Evolutionary conservation across 2,888 invertebrate species (phyloP).

Genomic region (Sarcophaga rosellei): DNA sequence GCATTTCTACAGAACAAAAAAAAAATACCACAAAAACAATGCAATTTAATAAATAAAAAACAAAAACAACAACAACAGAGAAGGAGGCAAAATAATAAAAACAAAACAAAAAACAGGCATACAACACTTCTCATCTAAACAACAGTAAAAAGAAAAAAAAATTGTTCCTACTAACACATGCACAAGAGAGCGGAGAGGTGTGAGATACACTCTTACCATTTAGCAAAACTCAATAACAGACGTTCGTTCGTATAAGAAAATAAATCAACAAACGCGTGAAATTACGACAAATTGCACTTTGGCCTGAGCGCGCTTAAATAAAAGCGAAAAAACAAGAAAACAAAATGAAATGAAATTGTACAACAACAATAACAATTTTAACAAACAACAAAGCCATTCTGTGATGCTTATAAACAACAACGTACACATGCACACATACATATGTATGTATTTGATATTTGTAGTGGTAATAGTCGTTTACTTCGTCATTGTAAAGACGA

Average conservation of each 20-base stretch:
- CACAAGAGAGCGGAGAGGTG: background rate
- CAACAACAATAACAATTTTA: background rate
- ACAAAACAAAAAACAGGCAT: background rate
- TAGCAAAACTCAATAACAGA: conserved; percentile 59
- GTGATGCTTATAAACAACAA: background rate
- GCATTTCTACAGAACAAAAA: background rate
- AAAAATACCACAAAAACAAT: conserved; percentile 37
- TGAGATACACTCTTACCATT: conserved; percentile 14
- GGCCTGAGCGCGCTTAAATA: conserved; percentile 66
- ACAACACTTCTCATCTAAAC: background rate
- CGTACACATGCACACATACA: background rate
- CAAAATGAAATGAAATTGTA: background rate
- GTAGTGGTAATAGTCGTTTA: background rate
- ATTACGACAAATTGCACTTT: conserved; percentile 70
- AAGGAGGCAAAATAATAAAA: conserved; percentile 51
- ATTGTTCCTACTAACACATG: background rate
- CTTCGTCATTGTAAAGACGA: background rate
- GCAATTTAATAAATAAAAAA: conserved; percentile 60
- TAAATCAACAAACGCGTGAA: conserved; percentile 68
- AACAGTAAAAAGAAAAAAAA: background rate
- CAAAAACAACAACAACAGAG: conserved; percentile 15
- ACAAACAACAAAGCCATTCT: background rate
- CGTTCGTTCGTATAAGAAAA: conserved; percentile 52
- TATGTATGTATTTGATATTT: background rate
- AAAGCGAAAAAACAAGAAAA: conserved; percentile 45